phyloP scores from a whole-genome alignment of 2,113 vertebrate genomes.

The Alouatta palliata region DNA sequence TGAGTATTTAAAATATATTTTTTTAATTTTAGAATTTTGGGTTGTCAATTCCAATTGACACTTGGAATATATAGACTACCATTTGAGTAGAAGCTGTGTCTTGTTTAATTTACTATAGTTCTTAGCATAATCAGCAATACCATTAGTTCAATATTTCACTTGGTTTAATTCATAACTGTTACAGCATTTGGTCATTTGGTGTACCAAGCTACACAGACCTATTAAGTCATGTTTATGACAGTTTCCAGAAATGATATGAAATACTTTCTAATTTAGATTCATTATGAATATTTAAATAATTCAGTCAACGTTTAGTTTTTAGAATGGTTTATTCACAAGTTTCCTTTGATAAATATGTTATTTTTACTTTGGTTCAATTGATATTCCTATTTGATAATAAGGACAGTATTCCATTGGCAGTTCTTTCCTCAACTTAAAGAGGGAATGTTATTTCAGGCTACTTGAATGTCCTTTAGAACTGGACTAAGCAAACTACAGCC shows the following conservation, averaged over 20 bases:
- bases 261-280: constrained; percentile 1
- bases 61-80: neutral
- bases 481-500: neutral
- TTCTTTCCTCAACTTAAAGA: neutral
- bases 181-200: neutral
- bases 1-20: neutral
- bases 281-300: constrained; percentile 23
- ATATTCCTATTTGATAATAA: constrained; percentile 10
- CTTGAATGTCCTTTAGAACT: neutral
- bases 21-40: constrained; percentile 37
- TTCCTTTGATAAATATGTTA: neutral
- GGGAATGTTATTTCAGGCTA: neutral
- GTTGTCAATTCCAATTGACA: no score
- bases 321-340: constrained; percentile 20
- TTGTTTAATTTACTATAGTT: neutral
- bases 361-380: neutral
- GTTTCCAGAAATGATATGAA: constrained; percentile 23
- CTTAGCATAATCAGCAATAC: neutral
- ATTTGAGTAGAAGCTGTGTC: constrained; percentile 7
- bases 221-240: neutral
- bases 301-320: constrained; percentile 1
- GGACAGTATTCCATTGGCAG: neutral
- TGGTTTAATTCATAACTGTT: neutral
- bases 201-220: neutral
- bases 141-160: neutral